Evolutionary conservation across 2,797 vertebrate species (phyloP), one percentile per base, ranked within the genome.

Genomic region (Pangasius krempfi): DNA sequence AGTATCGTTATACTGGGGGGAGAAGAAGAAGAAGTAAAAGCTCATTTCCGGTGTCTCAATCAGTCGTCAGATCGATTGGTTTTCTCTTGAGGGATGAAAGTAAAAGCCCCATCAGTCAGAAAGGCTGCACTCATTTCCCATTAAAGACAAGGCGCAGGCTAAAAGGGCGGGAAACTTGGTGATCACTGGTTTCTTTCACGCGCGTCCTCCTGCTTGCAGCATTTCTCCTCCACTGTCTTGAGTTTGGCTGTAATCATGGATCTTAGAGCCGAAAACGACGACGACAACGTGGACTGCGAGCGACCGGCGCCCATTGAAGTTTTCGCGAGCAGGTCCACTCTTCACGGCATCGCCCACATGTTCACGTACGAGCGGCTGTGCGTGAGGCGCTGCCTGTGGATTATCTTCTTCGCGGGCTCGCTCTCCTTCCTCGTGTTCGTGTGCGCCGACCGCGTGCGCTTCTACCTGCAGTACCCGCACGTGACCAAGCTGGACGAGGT

Each of bases 401-500:
- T 97, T 1, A 92, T 99, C 44, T 98, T 98, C 92, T 99, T 99
- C 96, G 91, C 99, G 94, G 96, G 97, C 88, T 99, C 98, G 0
- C 89, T 99, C 91, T 96, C 97, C 0, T 95, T 99, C 92, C 96
- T 99, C 90, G 94, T 97, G 92, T 95, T 97, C 40, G 98, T 98
- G 92, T 99, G 98, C 92, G 97, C 97, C 27, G 98, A 99, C 94
- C 96, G 98, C 9, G 97, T 99, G 93, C 97, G 98, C 94, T 97
- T 98, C 92, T 99, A 99, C 93, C 98, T 99, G 93, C 96, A 97
- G 95, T 99, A 99, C 94, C 98, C 98, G 8, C 98, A 99, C 16
- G 96, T 99, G 94, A 99, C 98, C 95, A 99, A 97, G 92, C 97
- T 99, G 90, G 98, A 99, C n/a, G 98, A 99, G 95, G 96, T 99